These are phyloP conservation scores for Ethmia dodecea DNA, from an alignment of 2,888 invertebrate genomes.

Conservation along the genomic window DNA sequence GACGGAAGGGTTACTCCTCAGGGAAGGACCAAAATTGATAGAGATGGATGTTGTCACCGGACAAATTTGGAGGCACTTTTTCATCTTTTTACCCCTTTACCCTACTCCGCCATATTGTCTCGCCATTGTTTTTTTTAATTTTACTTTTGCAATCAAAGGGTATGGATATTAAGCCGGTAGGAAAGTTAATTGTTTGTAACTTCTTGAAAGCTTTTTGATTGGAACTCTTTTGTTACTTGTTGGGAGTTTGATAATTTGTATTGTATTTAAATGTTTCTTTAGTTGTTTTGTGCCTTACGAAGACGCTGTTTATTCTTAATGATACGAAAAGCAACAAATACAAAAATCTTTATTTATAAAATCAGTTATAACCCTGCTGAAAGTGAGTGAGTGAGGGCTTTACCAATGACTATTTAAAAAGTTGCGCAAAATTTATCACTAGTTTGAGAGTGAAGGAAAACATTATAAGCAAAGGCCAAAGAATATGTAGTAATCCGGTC, in stretches of 20 bases:
- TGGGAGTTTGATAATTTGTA: not conserved
- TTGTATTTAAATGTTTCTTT: not conserved
- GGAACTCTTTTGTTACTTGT: conserved; percentile 12
- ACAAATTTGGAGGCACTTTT: conserved; percentile 59
- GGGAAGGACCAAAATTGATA: conserved; percentile 66
- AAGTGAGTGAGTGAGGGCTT: too few species aligned
- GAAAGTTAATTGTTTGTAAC: conserved; percentile 57
- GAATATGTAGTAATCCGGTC: too few species aligned
- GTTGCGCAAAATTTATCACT: too few species aligned
- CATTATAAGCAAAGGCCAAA: too few species aligned
- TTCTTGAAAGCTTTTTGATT: conserved; percentile 55
- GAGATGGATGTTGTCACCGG: conserved; percentile 73
- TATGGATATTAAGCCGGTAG: conserved; percentile 40
- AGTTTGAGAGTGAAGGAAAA: too few species aligned
- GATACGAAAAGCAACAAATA: too few species aligned
- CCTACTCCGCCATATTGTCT: conserved; percentile 27
- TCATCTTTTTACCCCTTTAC: conserved; percentile 42
- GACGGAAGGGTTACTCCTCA: conserved; percentile 67
- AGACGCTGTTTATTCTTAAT: too few species aligned
- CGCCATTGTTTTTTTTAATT: conserved; percentile 28
- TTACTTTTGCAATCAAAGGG: conserved; percentile 30
- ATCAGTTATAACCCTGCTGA: too few species aligned
- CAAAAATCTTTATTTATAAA: too few species aligned
- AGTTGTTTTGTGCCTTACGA: too few species aligned
- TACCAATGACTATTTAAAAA: too few species aligned